Base-by-base conservation (phyloP, 2,888 invertebrate species). In the Entomobrya proxima region DNA sequence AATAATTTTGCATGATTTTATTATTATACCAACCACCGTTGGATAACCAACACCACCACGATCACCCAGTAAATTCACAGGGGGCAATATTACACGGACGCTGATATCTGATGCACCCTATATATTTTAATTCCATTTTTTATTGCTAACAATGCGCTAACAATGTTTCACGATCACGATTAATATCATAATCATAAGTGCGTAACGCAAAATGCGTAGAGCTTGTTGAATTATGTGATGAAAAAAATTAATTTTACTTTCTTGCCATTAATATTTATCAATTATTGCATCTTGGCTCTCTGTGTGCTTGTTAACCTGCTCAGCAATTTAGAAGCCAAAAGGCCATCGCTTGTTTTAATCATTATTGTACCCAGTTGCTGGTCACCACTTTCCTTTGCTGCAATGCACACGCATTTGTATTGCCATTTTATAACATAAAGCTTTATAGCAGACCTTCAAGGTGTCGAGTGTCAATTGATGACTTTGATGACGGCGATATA, bases 41-140 rank as follows among this genome's bases (percentile, higher is more conserved):
- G 55, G 11, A 13, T 58, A 30, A 58, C 30, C 30, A 27, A 4
- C 58, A 30, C 15, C 30, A 30, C 15, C 30, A 30, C 37, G 18
- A 67, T 79, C 67, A 79, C 67, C 78, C 32, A 64, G 64, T 78
- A 78, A 78, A 58, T 78, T 78, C 32, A 27, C 75, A 76, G 24
- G 21, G 21, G 64, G 27, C 30, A 61, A 21, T 77, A 61, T 55
- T 30, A 67, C 27, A 35, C 75, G 75, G 75, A 52, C 30, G 30
- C 30, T 27, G 27, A 58, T 58, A 58, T 58, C 67, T 32, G 67
- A 67, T 67, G 37, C 30, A 18, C 13, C n/a, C 67, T 35, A 67
- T 11, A n/a, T 64, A 18, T 32, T 67, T 67, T 40, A 37, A 37
- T 37, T 27, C 13, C 27, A 58, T 58, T 52, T 58, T 58, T 58